phyloP scores from a whole-genome alignment of 2,797 vertebrate species.

The Prionace glauca region DNA sequence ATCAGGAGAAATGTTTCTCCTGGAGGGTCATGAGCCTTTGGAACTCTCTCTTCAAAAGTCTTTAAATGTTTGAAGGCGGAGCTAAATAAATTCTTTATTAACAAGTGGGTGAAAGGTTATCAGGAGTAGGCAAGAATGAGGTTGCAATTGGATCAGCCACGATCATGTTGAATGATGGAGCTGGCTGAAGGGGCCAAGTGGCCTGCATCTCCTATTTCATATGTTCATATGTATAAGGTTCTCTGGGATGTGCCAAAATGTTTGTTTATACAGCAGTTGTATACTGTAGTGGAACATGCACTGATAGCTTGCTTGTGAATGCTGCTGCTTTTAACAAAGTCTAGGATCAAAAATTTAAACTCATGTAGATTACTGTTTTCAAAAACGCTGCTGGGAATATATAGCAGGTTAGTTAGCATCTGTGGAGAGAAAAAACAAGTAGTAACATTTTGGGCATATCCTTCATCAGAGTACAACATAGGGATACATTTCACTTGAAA shows the following conservation, averaged over 20 bases:
- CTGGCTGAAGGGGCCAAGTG: no score
- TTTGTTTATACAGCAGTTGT: not conserved
- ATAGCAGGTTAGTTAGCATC: not conserved
- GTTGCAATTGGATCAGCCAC: no score
- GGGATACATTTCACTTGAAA: not conserved
- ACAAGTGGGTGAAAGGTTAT: no score
- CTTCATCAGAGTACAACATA: not conserved
- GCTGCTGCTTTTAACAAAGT: not conserved
- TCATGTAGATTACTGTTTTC: not conserved
- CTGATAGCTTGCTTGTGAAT: not conserved
- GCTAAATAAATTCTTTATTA: no score
- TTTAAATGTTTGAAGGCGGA: no score
- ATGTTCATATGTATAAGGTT: not conserved
- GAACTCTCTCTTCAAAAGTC: no score
- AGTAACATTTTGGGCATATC: not conserved
- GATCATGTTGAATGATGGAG: no score
- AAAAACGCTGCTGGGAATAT: not conserved
- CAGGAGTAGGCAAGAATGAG: no score
- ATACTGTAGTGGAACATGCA: not conserved
- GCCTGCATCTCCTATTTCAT: no score
- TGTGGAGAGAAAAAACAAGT: not conserved
- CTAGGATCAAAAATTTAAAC: not conserved
- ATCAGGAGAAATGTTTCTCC: no score
- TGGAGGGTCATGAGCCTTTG: no score
- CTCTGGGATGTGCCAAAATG: not conserved